Percentiles rank a stretch among this genome's conserved stretches.
These are phyloP conservation scores for Lomographa bimaculata DNA, from an alignment of 2,888 invertebrate species.

Conservation along the genomic window DNA sequence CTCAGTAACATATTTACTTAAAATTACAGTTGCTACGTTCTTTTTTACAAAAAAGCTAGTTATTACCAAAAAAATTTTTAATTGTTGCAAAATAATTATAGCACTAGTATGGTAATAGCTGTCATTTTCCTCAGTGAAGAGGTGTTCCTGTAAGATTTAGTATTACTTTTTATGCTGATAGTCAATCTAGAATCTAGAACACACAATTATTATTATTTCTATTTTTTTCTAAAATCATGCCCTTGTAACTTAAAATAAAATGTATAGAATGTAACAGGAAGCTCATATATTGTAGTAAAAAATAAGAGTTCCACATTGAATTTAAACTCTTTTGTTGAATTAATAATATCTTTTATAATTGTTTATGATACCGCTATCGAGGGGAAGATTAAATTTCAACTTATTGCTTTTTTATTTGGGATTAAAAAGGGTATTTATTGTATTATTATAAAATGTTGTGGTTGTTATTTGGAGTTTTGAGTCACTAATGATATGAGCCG, in stretches of 20 bases:
- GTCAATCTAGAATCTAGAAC: too few species aligned
- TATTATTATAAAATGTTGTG: constrained; percentile 38
- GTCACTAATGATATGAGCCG: constrained; percentile 35
- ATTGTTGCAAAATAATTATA: too few species aligned
- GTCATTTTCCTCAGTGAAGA: too few species aligned
- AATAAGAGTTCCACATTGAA: constrained; percentile 15
- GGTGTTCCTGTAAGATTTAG: too few species aligned
- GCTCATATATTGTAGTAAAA: constrained; percentile 5
- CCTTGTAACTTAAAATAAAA: not conserved
- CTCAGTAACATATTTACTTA: too few species aligned
- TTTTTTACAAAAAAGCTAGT: too few species aligned
- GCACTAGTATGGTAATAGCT: too few species aligned
- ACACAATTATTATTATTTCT: too few species aligned
- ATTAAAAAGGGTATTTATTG: constrained; percentile 39
- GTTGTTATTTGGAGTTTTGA: constrained; percentile 34
- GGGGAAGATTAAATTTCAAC: constrained; percentile 45
- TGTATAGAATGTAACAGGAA: constrained; percentile 13
- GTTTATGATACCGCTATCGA: constrained; percentile 33
- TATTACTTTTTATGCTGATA: too few species aligned
- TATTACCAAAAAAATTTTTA: too few species aligned
- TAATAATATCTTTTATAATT: constrained; percentile 18
- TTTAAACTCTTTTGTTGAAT: constrained; percentile 9
- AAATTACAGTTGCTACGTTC: too few species aligned
- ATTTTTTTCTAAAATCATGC: too few species aligned
- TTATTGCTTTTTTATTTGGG: constrained; percentile 26